Percentiles rank a stretch among this genome's conserved stretches.
phyloP scores from a whole-genome alignment of 2,888 invertebrate species.

The Willowsia nigromaculata region DNA sequence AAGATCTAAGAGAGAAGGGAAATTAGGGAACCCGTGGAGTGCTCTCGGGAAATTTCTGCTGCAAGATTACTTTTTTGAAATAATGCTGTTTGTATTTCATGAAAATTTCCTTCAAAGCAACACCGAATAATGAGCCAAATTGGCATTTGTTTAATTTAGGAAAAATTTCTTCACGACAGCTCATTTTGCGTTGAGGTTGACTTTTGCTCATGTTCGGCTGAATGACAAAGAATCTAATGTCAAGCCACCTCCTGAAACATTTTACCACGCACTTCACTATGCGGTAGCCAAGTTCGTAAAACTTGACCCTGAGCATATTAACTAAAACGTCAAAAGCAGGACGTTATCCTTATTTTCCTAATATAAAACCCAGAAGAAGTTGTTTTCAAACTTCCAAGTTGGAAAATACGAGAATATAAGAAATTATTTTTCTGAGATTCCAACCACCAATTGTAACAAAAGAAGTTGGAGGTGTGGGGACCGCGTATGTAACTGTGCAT shows the following conservation, averaged over 20 bases:
- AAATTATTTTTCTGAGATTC: neutral
- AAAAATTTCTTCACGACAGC: too few relatives aligned
- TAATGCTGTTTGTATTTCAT: too few relatives aligned
- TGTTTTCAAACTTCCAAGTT: neutral
- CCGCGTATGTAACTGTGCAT: neutral
- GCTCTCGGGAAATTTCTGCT: too few relatives aligned
- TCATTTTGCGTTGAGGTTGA: neutral
- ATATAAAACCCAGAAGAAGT: neutral
- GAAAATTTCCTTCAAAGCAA: too few relatives aligned
- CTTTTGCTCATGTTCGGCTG: neutral
- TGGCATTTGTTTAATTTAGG: too few relatives aligned
- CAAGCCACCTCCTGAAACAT: neutral
- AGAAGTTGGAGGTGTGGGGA: slow-evolving; percentile 47
- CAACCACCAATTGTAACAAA: slow-evolving; percentile 45
- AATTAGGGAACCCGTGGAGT: too few relatives aligned
- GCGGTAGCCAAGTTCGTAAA: slow-evolving; percentile 48
- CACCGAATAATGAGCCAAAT: too few relatives aligned
- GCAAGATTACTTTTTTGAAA: too few relatives aligned
- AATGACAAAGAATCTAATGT: slow-evolving; percentile 16
- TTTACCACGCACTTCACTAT: slow-evolving; percentile 7
- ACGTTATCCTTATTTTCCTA: neutral
- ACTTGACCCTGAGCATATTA: slow-evolving; percentile 62
- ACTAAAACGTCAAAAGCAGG: slow-evolving; percentile 39
- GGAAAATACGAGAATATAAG: neutral
- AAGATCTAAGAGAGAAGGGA: too few relatives aligned